phyloP scores from a whole-genome alignment of 2,113 vertebrate species.

The Monopterus albus region DNA sequence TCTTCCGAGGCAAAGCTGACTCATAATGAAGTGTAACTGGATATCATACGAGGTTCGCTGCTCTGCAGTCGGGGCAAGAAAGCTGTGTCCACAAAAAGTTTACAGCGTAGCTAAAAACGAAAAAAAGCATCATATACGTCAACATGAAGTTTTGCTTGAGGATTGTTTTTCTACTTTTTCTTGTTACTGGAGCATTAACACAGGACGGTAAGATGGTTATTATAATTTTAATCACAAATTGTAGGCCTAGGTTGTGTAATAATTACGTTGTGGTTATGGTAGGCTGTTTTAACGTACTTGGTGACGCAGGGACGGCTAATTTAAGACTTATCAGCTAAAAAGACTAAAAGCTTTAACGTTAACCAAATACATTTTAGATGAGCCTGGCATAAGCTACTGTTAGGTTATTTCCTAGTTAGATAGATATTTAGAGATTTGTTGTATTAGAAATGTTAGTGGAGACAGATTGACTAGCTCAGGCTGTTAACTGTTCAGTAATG shows the following conservation, averaged over 20 bases:
- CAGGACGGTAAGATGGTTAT: slow-evolving; percentile 48
- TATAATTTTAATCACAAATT: neutral
- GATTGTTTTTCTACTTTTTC: slow-evolving; percentile 48
- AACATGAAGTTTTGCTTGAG: slow-evolving; percentile 66
- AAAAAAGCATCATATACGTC: no score
- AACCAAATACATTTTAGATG: no score
- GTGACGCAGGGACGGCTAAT: neutral
- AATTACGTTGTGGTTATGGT: neutral
- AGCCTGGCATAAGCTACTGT: no score
- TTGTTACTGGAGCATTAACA: slow-evolving; percentile 47
- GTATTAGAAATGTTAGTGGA: no score
- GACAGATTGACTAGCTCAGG: no score
- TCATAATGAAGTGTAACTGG: slow-evolving; percentile 23
- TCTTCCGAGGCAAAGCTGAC: slow-evolving; percentile 2
- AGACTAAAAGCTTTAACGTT: no score
- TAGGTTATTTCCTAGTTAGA: no score
- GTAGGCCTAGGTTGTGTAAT: no score
- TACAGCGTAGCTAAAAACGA: neutral
- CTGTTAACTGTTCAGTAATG: no score
- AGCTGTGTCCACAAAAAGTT: neutral
- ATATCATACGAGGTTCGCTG: no score
- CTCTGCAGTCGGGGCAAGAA: neutral
- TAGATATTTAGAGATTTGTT: no score
- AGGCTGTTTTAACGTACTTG: neutral
- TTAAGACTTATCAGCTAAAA: no score